Evolutionary conservation across 2,888 invertebrate genomes (phyloP).

Genomic region (Agonopterix subpropinquella): DNA sequence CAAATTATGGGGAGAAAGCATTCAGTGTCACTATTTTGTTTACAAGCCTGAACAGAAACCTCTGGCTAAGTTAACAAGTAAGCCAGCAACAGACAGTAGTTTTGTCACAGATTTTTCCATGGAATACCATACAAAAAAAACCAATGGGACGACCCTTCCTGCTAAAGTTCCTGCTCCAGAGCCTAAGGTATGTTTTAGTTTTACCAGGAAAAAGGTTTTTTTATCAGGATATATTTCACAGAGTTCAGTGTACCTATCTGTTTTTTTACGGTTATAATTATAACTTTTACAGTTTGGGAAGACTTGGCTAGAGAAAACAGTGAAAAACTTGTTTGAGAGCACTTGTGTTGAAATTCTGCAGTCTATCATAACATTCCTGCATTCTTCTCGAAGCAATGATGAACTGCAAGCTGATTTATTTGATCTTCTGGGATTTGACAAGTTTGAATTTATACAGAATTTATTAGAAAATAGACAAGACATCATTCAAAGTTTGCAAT

Average conservation of each 20-base stretch:
- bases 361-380: constrained; percentile 76
- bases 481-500: constrained; percentile 54
- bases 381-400: constrained; percentile 76
- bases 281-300: constrained; percentile 68
- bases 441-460: constrained; percentile 83
- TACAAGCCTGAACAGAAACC: constrained; percentile 55
- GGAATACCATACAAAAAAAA: constrained; percentile 20
- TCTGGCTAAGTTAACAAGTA: constrained; percentile 48
- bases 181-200: constrained; percentile 7
- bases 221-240: too few relatives aligned
- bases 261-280: too few relatives aligned
- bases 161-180: background rate
- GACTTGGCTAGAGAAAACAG: constrained; percentile 70
- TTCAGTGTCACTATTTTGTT: constrained; percentile 55
- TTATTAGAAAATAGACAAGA: constrained; percentile 79
- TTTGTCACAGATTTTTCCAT: constrained; percentile 68
- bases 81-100: constrained; percentile 47
- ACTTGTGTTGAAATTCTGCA: constrained; percentile 72
- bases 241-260: too few relatives aligned
- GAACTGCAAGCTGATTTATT: constrained; percentile 89
- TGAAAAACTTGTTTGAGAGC: constrained; percentile 65
- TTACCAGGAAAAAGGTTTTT: background rate
- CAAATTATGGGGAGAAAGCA: constrained; percentile 64
- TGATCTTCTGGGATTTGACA: constrained; percentile 92
- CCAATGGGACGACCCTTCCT: background rate